Percentiles rank a stretch among this genome's conserved stretches.
phyloP scores from a whole-genome alignment of 2,888 invertebrate genomes.

The Pristionchus fissidentatus region DNA sequence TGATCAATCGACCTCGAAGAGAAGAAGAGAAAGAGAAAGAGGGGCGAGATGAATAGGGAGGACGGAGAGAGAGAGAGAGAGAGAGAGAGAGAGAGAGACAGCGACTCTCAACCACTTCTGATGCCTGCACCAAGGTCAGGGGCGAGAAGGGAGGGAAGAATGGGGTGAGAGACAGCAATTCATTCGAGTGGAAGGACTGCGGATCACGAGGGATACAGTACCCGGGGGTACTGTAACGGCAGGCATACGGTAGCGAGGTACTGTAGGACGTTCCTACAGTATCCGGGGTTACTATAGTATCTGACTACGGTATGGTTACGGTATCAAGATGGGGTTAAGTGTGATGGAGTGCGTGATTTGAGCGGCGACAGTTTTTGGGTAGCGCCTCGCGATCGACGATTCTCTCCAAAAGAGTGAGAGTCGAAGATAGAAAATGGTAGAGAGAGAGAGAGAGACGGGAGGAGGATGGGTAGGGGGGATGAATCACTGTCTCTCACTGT shows the following conservation, averaged over 20 bases:
- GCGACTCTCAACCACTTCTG: slow-evolving; percentile 39
- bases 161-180: slow-evolving; percentile 5
- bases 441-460: slow-evolving; percentile 11
- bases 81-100: slow-evolving; percentile 22
- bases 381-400: too few relatives aligned
- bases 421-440: slow-evolving; percentile 4
- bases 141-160: not conserved
- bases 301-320: too few relatives aligned
- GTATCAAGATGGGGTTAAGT: too few relatives aligned
- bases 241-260: not conserved
- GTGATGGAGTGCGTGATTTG: too few relatives aligned
- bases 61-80: not conserved
- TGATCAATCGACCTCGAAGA: slow-evolving; percentile 43
- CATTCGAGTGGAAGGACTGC: not conserved
- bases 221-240: not conserved
- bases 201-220: not conserved
- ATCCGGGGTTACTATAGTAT: too few relatives aligned
- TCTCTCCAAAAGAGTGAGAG: slow-evolving; percentile 21
- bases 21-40: not conserved
- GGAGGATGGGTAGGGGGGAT: not conserved
- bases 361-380: too few relatives aligned
- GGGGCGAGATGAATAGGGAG: not conserved
- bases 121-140: slow-evolving; percentile 23
- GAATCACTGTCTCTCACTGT: slow-evolving; percentile 9
- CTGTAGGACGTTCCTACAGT: not conserved